Base-by-base conservation (phyloP, 2,888 invertebrate genomes). In the Tetropium fuscum region DNA sequence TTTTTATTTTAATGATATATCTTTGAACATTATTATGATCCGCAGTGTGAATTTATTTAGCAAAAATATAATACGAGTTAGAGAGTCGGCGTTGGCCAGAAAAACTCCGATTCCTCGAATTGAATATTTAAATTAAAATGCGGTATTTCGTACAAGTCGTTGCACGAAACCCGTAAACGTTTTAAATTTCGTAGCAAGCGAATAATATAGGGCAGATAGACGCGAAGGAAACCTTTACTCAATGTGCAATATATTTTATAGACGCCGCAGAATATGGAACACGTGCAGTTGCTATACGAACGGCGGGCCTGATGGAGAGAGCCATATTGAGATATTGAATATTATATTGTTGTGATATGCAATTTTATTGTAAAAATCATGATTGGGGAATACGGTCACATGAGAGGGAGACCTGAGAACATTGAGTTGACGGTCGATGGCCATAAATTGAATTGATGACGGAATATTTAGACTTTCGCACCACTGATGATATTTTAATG, bases 251-350 rank as follows among this genome's bases (percentile, higher is more conserved):
- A 64, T 56, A 62, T 66, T 64, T 64, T 60, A 53, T 51, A 61
- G 57, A 63, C 51, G 41, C 34, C 56, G 34, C 41, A 30, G 60
- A 48, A 64, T 58, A 64, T 57, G 60, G 59, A 66, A 63, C 63
- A 61, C 48, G 53, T 63, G 53, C 61, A 48, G 60, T 64, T 66
- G 63, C 64, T 60, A 61, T 66, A 59, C 63, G 57, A 59, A 60
- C 47, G 15, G 54, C 19, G 41, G 20, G 22, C 7, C 54, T 61
- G 65, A 67, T 63, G 58, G 61, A 64, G 59, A 60, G 58, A 63
- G 60, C 66, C n/a, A 66, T 70, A 71, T 71, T 69, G 70, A 69
- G 70, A 71, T 69, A 72, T 70, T 72, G 70, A 69, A 67, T 70
- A 72, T n/a, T 70, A 72, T 71, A 66, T 66, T 67, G 67, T 66